These are phyloP conservation scores for Drosophila kokeensis DNA, from an alignment of 2,888 invertebrate genomes.

Conservation along the genomic window DNA sequence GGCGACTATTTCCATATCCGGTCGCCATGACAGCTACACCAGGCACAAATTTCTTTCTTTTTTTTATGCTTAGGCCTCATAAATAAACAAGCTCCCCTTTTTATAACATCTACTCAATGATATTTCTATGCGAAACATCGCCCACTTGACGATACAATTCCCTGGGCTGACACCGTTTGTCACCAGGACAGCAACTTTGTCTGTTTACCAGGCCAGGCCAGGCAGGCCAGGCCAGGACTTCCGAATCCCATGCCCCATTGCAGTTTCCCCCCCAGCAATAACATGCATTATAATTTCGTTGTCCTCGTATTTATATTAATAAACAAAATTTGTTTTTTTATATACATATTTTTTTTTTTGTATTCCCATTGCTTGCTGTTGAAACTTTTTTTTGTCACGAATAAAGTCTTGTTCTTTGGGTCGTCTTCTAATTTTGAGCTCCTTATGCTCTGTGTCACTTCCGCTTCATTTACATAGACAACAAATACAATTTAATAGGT, in stretches of 20 bases:
- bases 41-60: conserved; percentile 13
- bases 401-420: conserved; percentile 34
- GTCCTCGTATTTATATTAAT: conserved; percentile 79
- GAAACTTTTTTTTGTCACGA: conserved; percentile 77
- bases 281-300: conserved; percentile 66
- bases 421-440: conserved; percentile 59
- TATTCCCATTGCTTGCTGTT: conserved; percentile 50
- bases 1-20: conserved; percentile 30
- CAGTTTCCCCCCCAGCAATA: conserved; percentile 37
- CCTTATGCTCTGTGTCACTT: conserved; percentile 59
- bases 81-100: conserved; percentile 71
- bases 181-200: conserved; percentile 78
- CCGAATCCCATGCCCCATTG: conserved; percentile 7
- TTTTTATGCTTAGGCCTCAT: conserved; percentile 60
- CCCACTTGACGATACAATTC: conserved; percentile 53
- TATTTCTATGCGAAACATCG: conserved; percentile 57
- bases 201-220: conserved; percentile 33
- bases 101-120: conserved; percentile 51
- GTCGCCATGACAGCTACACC: conserved; percentile 75
- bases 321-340: conserved; percentile 60
- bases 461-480: conserved; percentile 36
- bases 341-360: conserved; percentile 3
- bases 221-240: conserved; percentile 14
- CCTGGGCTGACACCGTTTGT: conserved; percentile 79
- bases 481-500: conserved; percentile 48